Evolutionary conservation across 1,140 invertebrate species (phyloP).

Genomic region (Drosophila baimaii): DNA sequence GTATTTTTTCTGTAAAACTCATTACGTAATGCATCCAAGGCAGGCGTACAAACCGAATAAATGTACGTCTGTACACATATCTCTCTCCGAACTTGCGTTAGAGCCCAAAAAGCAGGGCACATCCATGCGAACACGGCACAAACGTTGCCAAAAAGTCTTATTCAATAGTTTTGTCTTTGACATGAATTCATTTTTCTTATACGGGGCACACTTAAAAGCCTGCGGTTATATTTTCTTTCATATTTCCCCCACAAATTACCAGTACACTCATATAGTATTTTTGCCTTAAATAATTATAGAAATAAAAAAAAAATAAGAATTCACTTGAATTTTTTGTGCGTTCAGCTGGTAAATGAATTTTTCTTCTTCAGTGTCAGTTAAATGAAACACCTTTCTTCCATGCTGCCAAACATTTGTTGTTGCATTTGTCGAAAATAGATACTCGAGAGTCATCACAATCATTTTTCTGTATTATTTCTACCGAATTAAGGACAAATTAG

Average conservation of each 20-base stretch:
- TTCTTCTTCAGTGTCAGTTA: constrained; percentile 59
- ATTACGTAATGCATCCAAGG: constrained; percentile 66
- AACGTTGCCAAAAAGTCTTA: constrained; percentile 77
- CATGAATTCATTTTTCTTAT: constrained; percentile 79
- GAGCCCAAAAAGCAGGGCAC: constrained; percentile 11
- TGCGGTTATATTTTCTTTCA: constrained; percentile 54
- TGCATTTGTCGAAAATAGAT: constrained; percentile 35
- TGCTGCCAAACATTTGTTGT: constrained; percentile 28
- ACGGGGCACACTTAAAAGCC: constrained; percentile 69
- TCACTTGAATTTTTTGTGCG: constrained; percentile 61
- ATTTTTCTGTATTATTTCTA: constrained; percentile 19
- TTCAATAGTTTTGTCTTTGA: constrained; percentile 82
- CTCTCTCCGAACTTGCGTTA: constrained; percentile 37
- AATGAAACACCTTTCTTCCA: constrained; percentile 74
- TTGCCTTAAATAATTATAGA: constrained; percentile 59
- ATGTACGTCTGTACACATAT: constrained; percentile 25
- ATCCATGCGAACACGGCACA: constrained; percentile 48
- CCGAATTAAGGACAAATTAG: constrained; percentile 32
- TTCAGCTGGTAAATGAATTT: constrained; percentile 59
- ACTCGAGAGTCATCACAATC: constrained; percentile 30
- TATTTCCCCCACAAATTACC: constrained; percentile 35
- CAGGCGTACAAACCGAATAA: constrained; percentile 29
- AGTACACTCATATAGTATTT: constrained; percentile 31
- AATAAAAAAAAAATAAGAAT: constrained; percentile 26
- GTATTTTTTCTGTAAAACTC: constrained; percentile 49